Evolutionary conservation across 2,797 vertebrate species (phyloP).

Genomic region (Acanthopagrus latus): DNA sequence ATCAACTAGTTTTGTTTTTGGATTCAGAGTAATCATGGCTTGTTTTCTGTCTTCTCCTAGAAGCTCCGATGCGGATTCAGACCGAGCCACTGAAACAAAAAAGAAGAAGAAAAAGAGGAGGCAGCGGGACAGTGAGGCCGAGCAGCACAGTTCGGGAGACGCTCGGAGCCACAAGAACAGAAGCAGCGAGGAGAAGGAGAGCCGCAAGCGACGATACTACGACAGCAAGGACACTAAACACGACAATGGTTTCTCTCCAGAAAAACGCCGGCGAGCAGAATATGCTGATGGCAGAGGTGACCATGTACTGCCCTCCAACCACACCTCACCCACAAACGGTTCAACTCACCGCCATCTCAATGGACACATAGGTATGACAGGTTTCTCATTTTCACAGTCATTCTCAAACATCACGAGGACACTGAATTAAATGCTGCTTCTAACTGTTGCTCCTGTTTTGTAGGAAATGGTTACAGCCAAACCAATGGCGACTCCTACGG

Average conservation of each 20-base stretch:
- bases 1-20: background rate
- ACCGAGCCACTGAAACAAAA: constrained; percentile 80
- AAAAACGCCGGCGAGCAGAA: constrained; percentile 61
- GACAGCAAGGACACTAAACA: constrained; percentile 61
- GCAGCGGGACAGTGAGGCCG: constrained; percentile 79
- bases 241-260: constrained; percentile 32
- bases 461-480: constrained; percentile 76
- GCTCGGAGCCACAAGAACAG: constrained; percentile 46
- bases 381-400: background rate
- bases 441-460: constrained; percentile 31
- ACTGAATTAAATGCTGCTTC: background rate
- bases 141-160: constrained; percentile 47
- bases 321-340: constrained; percentile 43
- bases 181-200: constrained; percentile 70
- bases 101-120: constrained; percentile 91
- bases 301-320: constrained; percentile 22
- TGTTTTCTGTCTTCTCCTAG: constrained; percentile 65
- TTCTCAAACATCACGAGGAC: background rate
- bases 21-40: background rate
- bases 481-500: constrained; percentile 63
- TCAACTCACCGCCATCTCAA: constrained; percentile 68
- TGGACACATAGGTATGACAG: constrained; percentile 72
- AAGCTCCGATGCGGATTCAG: constrained; percentile 84
- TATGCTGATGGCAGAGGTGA: background rate
- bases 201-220: constrained; percentile 62